Evolutionary conservation across 2,888 invertebrate species (phyloP).

Genomic region (Drosophila conformis): DNA sequence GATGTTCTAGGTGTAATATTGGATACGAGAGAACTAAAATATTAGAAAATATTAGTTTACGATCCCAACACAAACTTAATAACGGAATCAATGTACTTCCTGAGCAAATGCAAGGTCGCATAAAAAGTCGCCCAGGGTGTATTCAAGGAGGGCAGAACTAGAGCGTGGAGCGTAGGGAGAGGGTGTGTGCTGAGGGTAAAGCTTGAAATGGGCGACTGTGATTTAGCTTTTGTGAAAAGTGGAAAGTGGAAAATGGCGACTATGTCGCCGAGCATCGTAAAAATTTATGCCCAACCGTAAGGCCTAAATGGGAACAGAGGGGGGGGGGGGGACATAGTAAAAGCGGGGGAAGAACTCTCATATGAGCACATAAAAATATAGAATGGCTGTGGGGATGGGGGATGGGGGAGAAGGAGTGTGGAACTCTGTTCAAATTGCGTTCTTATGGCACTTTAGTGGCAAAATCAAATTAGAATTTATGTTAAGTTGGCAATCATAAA

Average conservation of each 20-base stretch:
- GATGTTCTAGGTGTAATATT: not conserved
- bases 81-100: conserved; percentile 7
- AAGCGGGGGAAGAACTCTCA: not conserved
- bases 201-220: conserved; percentile 71
- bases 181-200: not conserved
- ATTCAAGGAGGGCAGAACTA: conserved; percentile 9
- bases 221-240: conserved; percentile 70
- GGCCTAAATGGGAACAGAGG: conserved; percentile 38
- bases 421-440: conserved; percentile 64
- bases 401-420: not conserved
- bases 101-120: not conserved
- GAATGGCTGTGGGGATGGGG: conserved; percentile 1
- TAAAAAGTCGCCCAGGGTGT: conserved; percentile 9
- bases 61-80: not conserved
- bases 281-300: conserved; percentile 80
- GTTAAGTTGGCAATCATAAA: conserved; percentile 80
- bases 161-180: not conserved
- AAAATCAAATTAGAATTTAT: conserved; percentile 84
- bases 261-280: conserved; percentile 80
- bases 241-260: conserved; percentile 73
- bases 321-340: not conserved
- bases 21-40: not conserved
- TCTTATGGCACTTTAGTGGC: conserved; percentile 80
- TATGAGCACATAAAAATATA: conserved; percentile 20
- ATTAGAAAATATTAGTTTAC: not conserved